Evolutionary conservation across 2,888 invertebrate genomes (phyloP).

Genomic region (Pasiphila rectangulata): DNA sequence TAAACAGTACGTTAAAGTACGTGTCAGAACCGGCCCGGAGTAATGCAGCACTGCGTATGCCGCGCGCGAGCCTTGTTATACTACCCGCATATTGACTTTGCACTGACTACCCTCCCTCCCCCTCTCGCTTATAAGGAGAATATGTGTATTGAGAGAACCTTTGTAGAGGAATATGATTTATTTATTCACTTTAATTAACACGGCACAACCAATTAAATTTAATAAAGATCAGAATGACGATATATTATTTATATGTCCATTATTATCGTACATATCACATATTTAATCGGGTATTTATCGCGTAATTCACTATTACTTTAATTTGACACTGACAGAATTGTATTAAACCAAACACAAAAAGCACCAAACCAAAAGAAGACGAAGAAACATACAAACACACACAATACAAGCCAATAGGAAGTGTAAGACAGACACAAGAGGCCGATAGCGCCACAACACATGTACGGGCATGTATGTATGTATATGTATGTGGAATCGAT

Average conservation of each 20-base stretch:
- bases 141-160: too few relatives aligned
- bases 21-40: slow-evolving; percentile 49
- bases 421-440: not conserved
- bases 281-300: not conserved
- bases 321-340: too few relatives aligned
- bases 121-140: too few relatives aligned
- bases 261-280: too few relatives aligned
- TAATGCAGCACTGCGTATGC: slow-evolving; percentile 72
- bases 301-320: not conserved
- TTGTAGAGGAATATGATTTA: not conserved
- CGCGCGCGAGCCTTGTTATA: slow-evolving; percentile 69
- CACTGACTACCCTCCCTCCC: slow-evolving; percentile 53
- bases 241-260: too few relatives aligned
- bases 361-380: too few relatives aligned
- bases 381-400: too few relatives aligned
- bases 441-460: slow-evolving; percentile 43
- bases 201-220: too few relatives aligned
- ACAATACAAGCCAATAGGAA: too few relatives aligned
- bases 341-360: too few relatives aligned
- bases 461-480: slow-evolving; percentile 45
- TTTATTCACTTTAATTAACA: too few relatives aligned
- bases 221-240: too few relatives aligned
- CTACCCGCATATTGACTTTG: slow-evolving; percentile 78
- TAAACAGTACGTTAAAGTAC: slow-evolving; percentile 29
- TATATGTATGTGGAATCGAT: slow-evolving; percentile 47